A percentile compares a stretch with the other conserved stretches of the same genome.
phyloP scores from a whole-genome alignment of 1,140 invertebrate species.

The Drosophila lini region DNA sequence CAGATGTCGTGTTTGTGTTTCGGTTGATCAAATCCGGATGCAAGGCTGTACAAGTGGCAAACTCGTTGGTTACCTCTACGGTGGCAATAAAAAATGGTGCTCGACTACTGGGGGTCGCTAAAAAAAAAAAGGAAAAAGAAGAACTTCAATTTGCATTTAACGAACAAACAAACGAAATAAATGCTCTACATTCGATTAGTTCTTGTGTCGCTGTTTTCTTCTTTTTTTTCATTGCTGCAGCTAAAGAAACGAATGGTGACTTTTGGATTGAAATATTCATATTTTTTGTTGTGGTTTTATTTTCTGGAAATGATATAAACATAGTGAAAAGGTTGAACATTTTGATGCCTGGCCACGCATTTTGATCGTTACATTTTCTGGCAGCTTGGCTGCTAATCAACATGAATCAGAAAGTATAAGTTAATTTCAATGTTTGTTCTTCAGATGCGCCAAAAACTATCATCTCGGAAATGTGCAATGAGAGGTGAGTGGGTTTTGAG shows the following conservation, averaged over 20 bases:
- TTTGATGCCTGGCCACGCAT: constrained; percentile 84
- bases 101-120: constrained; percentile 35
- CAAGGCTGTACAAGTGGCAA: constrained; percentile 34
- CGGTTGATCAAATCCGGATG: constrained; percentile 25
- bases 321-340: constrained; percentile 60
- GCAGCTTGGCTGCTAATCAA: constrained; percentile 20
- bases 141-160: constrained; percentile 62
- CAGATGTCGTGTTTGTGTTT: constrained; percentile 8
- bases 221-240: constrained; percentile 34
- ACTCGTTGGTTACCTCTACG: constrained; percentile 33
- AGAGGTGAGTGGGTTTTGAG: constrained; percentile 44
- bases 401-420: constrained; percentile 36
- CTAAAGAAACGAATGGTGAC: constrained; percentile 55
- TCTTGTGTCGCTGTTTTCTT: constrained; percentile 40
- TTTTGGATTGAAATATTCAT: constrained; percentile 20
- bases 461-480: constrained; percentile 47
- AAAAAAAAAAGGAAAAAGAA: constrained; percentile 38
- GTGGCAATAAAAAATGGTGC: constrained; percentile 42
- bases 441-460: constrained; percentile 42
- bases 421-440: constrained; percentile 28
- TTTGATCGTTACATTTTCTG: constrained; percentile 56
- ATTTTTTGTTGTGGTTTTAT: constrained; percentile 30
- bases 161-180: constrained; percentile 49
- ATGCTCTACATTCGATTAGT: constrained; percentile 56
- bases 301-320: constrained; percentile 57